Percentiles rank a stretch among this genome's conserved stretches.
Conservation (phyloP, 2,888 invertebrate genomes). For the Lithosia quadra region DNA sequence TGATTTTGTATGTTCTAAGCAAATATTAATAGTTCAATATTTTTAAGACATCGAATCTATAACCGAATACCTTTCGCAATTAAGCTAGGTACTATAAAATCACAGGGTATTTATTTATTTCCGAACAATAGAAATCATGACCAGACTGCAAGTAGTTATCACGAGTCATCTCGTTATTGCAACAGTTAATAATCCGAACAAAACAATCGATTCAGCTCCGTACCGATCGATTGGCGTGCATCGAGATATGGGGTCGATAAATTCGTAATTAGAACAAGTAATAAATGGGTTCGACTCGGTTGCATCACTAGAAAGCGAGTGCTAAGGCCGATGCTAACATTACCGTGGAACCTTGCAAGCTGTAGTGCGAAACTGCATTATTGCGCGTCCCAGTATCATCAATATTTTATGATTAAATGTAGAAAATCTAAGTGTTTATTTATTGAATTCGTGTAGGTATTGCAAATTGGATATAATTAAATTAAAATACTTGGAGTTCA, state of each 20-base stretch:
- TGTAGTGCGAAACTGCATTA: constrained; percentile 11
- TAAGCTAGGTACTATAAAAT: not conserved
- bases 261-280: constrained; percentile 50
- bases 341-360: constrained; percentile 17
- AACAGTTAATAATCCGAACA: constrained; percentile 49
- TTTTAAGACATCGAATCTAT: too few relatives aligned
- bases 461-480: too few relatives aligned
- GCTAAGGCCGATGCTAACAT: constrained; percentile 16
- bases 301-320: constrained; percentile 47
- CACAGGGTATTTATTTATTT: constrained; percentile 7
- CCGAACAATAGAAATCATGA: constrained; percentile 23
- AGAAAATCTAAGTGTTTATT: constrained; percentile 31
- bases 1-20: too few relatives aligned
- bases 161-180: constrained; percentile 40
- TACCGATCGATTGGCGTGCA: constrained; percentile 38
- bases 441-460: too few relatives aligned
- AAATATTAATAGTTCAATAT: too few relatives aligned
- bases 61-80: constrained; percentile 5
- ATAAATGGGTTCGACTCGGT: constrained; percentile 40
- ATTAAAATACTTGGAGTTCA: too few relatives aligned
- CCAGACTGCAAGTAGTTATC: constrained; percentile 36
- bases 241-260: constrained; percentile 46
- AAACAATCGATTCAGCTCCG: constrained; percentile 46
- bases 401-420: constrained; percentile 43
- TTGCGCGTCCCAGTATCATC: constrained; percentile 37